Evolutionary conservation across 2,888 invertebrate genomes (phyloP).

Genomic region (Chymomyza amoena): DNA sequence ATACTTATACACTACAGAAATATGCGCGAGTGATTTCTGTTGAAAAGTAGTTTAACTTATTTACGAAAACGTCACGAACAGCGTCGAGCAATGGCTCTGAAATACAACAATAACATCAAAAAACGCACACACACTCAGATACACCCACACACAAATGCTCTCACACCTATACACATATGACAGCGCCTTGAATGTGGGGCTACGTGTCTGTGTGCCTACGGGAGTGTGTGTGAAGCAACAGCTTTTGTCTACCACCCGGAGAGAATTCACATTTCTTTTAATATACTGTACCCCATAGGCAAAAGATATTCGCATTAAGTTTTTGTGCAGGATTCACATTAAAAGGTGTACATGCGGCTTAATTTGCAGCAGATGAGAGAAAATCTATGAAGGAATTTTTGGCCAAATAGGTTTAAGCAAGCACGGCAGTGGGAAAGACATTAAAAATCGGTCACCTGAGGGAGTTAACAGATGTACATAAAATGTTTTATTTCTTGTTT

Average conservation of each 20-base stretch:
- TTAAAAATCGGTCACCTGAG: no score
- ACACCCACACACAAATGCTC: not conserved
- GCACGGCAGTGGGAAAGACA: no score
- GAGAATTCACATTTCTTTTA: not conserved
- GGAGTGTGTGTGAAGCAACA: not conserved
- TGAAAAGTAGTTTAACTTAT: constrained; percentile 19
- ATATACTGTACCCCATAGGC: not conserved
- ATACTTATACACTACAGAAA: not conserved
- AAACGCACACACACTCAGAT: not conserved
- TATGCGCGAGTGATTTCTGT: constrained; percentile 7
- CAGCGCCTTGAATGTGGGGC: not conserved
- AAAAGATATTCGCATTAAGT: not conserved
- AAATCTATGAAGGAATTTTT: not conserved
- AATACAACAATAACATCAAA: constrained; percentile 17
- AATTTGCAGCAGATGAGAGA: not conserved
- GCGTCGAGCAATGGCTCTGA: constrained; percentile 12
- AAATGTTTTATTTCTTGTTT: no score
- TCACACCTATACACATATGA: not conserved
- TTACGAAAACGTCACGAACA: constrained; percentile 9
- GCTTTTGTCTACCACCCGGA: not conserved
- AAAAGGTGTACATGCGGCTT: not conserved
- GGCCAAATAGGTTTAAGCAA: not conserved
- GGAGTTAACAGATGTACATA: no score
- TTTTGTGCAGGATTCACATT: not conserved
- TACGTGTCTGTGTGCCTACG: not conserved